phyloP scores from a whole-genome alignment of 2,113 vertebrate species.

The Trematomus loennbergii region DNA sequence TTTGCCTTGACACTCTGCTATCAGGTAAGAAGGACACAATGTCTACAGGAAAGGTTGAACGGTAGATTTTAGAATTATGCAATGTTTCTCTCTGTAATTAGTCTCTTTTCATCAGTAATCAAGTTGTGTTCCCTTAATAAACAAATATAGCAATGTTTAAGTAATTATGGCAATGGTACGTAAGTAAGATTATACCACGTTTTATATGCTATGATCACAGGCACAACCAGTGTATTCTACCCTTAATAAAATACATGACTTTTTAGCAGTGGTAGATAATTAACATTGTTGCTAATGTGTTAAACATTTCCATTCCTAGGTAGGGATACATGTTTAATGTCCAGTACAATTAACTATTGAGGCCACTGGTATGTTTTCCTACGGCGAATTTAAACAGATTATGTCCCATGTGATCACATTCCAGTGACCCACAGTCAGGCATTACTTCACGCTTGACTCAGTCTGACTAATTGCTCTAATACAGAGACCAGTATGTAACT shows the following conservation, averaged over 20 bases:
- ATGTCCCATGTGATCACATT: constrained; percentile 69
- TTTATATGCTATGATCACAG: background rate
- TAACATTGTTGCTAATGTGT: background rate
- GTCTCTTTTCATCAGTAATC: background rate
- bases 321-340: constrained; percentile 25
- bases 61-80: background rate
- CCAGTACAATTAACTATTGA: background rate
- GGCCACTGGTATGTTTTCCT: constrained; percentile 40
- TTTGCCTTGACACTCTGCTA: constrained; percentile 4
- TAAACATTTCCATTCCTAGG: background rate
- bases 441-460: constrained; percentile 54
- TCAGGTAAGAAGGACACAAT: constrained; percentile 62
- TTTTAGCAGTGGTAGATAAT: background rate
- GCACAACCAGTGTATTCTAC: background rate
- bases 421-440: constrained; percentile 55
- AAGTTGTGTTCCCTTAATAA: background rate
- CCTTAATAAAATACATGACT: background rate
- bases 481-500: constrained; percentile 35
- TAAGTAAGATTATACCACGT: background rate
- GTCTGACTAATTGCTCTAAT: constrained; percentile 46
- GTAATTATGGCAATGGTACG: background rate
- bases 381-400: constrained; percentile 56
- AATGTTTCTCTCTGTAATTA: background rate
- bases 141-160: background rate
- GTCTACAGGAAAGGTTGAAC: background rate